phyloP scores from a whole-genome alignment of 2,797 vertebrate genomes.

The Microctenopoma stevenorrisi region DNA sequence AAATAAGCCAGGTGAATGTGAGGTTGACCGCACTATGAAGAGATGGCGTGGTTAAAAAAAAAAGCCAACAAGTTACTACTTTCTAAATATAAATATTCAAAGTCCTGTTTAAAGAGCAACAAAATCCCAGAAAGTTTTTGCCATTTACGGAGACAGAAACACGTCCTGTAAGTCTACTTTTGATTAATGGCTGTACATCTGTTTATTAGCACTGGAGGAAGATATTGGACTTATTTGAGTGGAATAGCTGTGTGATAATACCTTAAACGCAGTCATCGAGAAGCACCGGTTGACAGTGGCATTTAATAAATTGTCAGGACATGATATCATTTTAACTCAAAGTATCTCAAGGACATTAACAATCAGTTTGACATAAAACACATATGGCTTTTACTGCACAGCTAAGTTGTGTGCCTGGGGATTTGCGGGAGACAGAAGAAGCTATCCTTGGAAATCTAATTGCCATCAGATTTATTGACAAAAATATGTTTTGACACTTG shows the following conservation, averaged over 20 bases:
- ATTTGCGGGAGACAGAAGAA: background rate
- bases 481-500: slow-evolving; percentile 7
- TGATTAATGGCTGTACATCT: too few relatives aligned
- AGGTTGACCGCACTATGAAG: background rate
- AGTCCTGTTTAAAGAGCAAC: background rate
- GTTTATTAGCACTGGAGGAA: too few relatives aligned
- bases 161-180: too few relatives aligned
- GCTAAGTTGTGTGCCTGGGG: background rate
- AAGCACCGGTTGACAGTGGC: background rate
- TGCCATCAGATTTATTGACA: slow-evolving; percentile 1
- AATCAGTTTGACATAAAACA: background rate
- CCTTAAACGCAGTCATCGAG: background rate
- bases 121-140: background rate
- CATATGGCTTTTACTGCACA: too few relatives aligned
- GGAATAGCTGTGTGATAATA: too few relatives aligned
- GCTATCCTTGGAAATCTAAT: slow-evolving; percentile 21
- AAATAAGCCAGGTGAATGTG: slow-evolving; percentile 5
- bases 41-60: background rate
- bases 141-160: background rate
- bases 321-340: background rate
- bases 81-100: background rate
- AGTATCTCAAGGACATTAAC: background rate
- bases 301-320: background rate
- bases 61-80: background rate
- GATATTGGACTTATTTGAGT: too few relatives aligned